phyloP scores from a whole-genome alignment of 2,888 invertebrate species.

The Nemotelus nigrinus region DNA sequence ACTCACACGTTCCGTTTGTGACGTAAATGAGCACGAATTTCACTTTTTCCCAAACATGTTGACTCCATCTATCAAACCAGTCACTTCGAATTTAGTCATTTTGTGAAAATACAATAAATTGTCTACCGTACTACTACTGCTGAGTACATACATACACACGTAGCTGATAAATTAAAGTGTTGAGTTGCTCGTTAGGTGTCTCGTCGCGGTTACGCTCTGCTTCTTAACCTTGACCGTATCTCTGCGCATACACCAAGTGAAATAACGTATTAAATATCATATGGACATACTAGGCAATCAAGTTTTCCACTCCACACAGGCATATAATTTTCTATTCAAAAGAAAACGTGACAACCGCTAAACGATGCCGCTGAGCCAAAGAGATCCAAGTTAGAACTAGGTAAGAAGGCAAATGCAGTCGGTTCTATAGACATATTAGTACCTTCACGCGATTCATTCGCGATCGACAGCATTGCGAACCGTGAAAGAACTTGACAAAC shows the following conservation, averaged over 20 bases:
- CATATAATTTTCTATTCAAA: slow-evolving; percentile 11
- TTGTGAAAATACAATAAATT: neutral
- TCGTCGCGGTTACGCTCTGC: neutral
- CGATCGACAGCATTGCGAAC: no score
- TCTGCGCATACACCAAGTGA: slow-evolving; percentile 15
- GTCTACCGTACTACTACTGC: neutral
- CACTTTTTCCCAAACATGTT: slow-evolving; percentile 1
- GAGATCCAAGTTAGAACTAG: neutral
- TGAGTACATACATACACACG: neutral
- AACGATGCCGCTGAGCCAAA: neutral
- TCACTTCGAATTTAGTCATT: neutral
- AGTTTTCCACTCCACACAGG: slow-evolving; percentile 28
- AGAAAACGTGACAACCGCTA: slow-evolving; percentile 12
- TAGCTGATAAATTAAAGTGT: neutral
- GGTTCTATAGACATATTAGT: no score
- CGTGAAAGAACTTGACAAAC: no score
- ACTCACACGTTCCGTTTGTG: no score
- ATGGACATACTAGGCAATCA: slow-evolving; percentile 30
- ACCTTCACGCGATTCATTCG: no score
- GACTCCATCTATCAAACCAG: neutral
- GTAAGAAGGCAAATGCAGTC: no score
- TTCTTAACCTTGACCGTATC: slow-evolving; percentile 31
- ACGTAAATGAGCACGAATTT: neutral
- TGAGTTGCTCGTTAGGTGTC: neutral
- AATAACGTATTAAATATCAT: slow-evolving; percentile 33